Percentiles rank a stretch among this genome's conserved stretches.
These are phyloP conservation scores for Spea multiplicata DNA, from an alignment of 2,113 vertebrate genomes.

Conservation along the genomic window DNA sequence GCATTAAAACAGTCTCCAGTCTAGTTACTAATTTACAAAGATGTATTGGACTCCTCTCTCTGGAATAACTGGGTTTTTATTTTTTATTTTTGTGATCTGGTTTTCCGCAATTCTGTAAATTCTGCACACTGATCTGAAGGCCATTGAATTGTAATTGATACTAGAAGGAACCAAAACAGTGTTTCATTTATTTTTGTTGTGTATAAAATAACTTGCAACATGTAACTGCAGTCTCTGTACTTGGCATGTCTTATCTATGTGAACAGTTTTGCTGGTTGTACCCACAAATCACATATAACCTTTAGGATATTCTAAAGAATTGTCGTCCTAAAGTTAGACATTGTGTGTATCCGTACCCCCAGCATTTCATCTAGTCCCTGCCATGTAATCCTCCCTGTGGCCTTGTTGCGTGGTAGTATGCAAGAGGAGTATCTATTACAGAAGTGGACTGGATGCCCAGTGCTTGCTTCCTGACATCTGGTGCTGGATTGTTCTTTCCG, in stretches of 20 bases:
- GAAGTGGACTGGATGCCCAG: neutral
- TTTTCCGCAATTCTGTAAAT: no score
- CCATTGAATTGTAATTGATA: neutral
- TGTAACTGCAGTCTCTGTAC: neutral
- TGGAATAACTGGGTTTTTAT: neutral
- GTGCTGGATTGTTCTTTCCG: neutral
- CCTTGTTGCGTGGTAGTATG: neutral
- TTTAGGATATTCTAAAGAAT: neutral
- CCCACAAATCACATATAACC: neutral
- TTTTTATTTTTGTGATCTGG: neutral
- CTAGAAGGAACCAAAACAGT: slow-evolving; percentile 2
- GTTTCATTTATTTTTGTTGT: neutral
- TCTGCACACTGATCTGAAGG: neutral
- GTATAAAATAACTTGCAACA: slow-evolving; percentile 39
- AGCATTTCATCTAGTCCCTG: neutral
- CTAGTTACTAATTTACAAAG: neutral
- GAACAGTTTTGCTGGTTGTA: neutral
- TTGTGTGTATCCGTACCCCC: neutral
- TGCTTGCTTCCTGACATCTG: slow-evolving; percentile 5
- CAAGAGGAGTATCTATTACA: neutral
- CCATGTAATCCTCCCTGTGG: neutral
- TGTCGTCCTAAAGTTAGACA: neutral
- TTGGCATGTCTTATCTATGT: slow-evolving; percentile 1
- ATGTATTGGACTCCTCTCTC: neutral
- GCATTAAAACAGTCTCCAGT: neutral